phyloP scores from a whole-genome alignment of 1,140 invertebrate species.

The Andricus grossulariae region DNA sequence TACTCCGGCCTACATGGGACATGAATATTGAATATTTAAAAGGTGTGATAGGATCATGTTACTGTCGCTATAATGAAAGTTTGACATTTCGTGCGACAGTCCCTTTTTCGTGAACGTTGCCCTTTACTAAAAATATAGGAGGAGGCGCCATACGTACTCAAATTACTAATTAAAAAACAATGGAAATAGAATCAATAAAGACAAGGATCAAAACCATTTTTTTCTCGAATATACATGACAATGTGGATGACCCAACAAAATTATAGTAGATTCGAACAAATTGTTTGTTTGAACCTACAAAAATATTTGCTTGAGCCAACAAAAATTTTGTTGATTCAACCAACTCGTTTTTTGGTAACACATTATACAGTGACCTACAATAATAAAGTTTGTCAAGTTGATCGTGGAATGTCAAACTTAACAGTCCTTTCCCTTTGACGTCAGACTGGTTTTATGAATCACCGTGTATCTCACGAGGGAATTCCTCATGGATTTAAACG shows the following conservation, averaged over 20 bases:
- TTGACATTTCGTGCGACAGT: background rate
- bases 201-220: too few relatives aligned
- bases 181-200: too few relatives aligned
- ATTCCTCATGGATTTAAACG: background rate
- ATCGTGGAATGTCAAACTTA: background rate
- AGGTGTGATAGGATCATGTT: background rate
- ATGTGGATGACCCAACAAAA: too few relatives aligned
- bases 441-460: constrained; percentile 13
- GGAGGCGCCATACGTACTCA: too few relatives aligned
- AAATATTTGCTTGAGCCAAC: too few relatives aligned
- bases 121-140: background rate
- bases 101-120: background rate
- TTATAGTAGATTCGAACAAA: too few relatives aligned
- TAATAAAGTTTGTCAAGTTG: background rate
- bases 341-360: too few relatives aligned
- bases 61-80: background rate
- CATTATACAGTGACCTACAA: constrained; percentile 18
- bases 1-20: background rate
- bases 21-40: background rate
- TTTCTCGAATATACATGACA: too few relatives aligned
- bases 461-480: constrained; percentile 13
- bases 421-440: constrained; percentile 24
- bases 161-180: too few relatives aligned
- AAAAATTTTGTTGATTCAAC: too few relatives aligned
- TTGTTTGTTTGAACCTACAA: too few relatives aligned